A percentile compares a stretch with the other conserved stretches of the same genome.
Conservation (phyloP, 2,797 vertebrate species). For the Ptychobarbus kaznakovi region DNA sequence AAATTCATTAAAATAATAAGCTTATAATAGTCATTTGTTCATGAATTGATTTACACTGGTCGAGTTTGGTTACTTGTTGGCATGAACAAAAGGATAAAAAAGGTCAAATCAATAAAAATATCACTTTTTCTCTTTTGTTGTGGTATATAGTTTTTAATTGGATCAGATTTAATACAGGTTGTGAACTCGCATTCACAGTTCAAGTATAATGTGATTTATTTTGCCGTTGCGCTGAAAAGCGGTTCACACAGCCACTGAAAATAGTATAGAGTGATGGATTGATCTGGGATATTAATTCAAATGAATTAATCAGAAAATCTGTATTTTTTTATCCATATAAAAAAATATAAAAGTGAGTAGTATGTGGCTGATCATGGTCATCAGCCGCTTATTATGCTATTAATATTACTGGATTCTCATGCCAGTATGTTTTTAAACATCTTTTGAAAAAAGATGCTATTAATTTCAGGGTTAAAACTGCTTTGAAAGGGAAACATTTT, state of each 20-base stretch:
- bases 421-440: not conserved
- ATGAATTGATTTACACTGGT: not conserved
- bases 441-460: not conserved
- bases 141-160: not conserved
- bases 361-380: not conserved
- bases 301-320: not conserved
- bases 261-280: not conserved
- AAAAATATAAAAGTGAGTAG: not conserved
- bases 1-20: not conserved
- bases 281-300: not conserved
- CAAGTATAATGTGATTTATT: not conserved
- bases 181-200: not conserved
- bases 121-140: no score
- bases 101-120: no score
- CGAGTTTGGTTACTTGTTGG: not conserved
- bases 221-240: not conserved
- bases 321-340: not conserved
- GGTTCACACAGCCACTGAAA: not conserved
- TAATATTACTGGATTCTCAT: not conserved
- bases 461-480: not conserved
- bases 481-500: not conserved
- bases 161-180: not conserved
- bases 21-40: not conserved
- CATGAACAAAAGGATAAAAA: not conserved
- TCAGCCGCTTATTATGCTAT: not conserved